Conservation (phyloP, 2,888 invertebrate genomes). For the Parascotia fuliginaria region DNA sequence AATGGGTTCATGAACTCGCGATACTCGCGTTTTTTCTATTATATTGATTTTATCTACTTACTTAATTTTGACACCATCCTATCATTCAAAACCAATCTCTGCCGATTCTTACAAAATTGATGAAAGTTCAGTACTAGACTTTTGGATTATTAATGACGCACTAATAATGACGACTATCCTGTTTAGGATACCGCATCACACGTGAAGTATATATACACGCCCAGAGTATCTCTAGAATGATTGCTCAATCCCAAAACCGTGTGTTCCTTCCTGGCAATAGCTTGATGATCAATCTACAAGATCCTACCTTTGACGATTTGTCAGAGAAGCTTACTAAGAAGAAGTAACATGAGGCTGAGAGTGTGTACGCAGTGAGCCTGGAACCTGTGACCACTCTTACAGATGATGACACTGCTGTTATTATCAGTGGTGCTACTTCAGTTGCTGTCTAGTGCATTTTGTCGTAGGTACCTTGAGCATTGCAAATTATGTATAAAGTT, state of each 20-base stretch:
- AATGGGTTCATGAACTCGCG: too few relatives aligned
- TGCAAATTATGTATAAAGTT: constrained; percentile 53
- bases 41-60: too few relatives aligned
- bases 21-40: too few relatives aligned
- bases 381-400: constrained; percentile 72
- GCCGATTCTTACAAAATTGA: too few relatives aligned
- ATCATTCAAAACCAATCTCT: too few relatives aligned
- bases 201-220: too few relatives aligned
- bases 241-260: constrained; percentile 97
- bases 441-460: constrained; percentile 67
- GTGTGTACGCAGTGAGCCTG: constrained; percentile 67
- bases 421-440: constrained; percentile 75
- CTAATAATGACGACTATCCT: too few relatives aligned
- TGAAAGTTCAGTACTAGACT: too few relatives aligned
- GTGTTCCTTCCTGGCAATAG: constrained; percentile 97
- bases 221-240: constrained; percentile 98
- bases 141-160: too few relatives aligned
- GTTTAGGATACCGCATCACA: too few relatives aligned
- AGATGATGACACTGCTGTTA: constrained; percentile 69
- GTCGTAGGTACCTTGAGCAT: constrained; percentile 48
- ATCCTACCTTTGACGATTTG: constrained; percentile 95
- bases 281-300: constrained; percentile 98
- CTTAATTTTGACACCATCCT: too few relatives aligned
- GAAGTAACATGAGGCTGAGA: constrained; percentile 86
- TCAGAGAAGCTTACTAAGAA: constrained; percentile 95